Evolutionary conservation across 2,888 invertebrate species (phyloP).

Genomic region (Schrankia costaestrigalis): DNA sequence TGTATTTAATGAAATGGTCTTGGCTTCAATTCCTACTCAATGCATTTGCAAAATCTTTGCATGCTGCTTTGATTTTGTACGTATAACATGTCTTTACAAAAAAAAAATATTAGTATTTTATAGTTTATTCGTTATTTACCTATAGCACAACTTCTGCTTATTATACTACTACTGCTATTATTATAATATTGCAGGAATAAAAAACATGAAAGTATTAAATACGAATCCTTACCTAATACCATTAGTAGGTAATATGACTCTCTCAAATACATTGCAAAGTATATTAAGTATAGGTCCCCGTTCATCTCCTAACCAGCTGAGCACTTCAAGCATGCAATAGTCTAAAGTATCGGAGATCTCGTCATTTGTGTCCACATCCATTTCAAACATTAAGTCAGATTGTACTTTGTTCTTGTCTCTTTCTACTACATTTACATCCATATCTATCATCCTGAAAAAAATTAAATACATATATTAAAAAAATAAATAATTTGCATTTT

Average conservation of each 20-base stretch:
- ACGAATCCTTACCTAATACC: constrained; percentile 77
- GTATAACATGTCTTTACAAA: too few species aligned
- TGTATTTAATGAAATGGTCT: too few species aligned
- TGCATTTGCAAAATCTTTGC: too few species aligned
- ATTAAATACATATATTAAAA: constrained; percentile 7
- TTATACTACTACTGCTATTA: too few species aligned
- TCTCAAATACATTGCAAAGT: constrained; percentile 87
- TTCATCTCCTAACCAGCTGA: constrained; percentile 84
- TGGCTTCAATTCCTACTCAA: too few species aligned
- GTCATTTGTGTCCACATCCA: constrained; percentile 77
- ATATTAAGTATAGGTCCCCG: constrained; percentile 82
- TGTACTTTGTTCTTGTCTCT: constrained; percentile 59
- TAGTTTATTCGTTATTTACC: too few species aligned
- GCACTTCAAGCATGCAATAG: constrained; percentile 86
- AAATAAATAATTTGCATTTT: background rate
- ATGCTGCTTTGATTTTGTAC: too few species aligned
- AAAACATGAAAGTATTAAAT: background rate
- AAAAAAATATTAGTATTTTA: too few species aligned
- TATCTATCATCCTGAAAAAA: constrained; percentile 82
- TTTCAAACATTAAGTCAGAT: constrained; percentile 74
- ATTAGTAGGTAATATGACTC: constrained; percentile 90
- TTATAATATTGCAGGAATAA: too few species aligned
- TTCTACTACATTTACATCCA: constrained; percentile 86
- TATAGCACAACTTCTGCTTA: too few species aligned
- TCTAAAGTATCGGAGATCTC: constrained; percentile 83